Base-by-base conservation (phyloP, 1,140 invertebrate genomes). In the Agrypnia vestita region DNA sequence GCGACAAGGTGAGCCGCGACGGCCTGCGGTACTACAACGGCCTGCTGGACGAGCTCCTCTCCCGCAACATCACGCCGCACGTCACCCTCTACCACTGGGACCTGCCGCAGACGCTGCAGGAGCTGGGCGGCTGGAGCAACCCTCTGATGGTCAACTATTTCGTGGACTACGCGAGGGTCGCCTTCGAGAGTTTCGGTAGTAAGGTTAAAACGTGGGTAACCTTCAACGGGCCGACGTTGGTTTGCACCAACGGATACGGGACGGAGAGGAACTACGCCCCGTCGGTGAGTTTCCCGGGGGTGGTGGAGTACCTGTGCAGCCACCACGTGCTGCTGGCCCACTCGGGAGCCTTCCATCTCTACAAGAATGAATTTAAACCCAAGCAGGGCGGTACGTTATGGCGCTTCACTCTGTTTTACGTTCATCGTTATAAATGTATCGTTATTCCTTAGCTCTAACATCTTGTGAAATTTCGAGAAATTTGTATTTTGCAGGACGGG, bases 1-100 rank as follows among this genome's bases (percentile, higher is more conserved):
- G 67, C 3, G 79, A 83, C 43, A 78, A 77, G 49, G 51, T 82
- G 6, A 84, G 77, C 61, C 43, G 80, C 25, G 64, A 73, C n/a
- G 84, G 84, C 3, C 56, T 84, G 1, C n/a, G 86, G n/a, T 92
- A 92, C 84, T 94, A 94, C 79, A 89, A 90, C 51, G 84, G 88
- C 25, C 77, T 94, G 0, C 90, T 93, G 47, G 84, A 92, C 75
- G 89, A 90, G 80, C 83, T 94, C 0, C 51, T 86, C 15, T 84
- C 80, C 10, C 87, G 90, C 67, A 84, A 84, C 12, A 91, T 92
- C 47, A 81, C 87, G 43, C 82, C 84, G n/a, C 59, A 81, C 17
- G 79, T 84, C 0, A 85, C 85, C n/a, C 56, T 86, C 11, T 85
- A 84, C 80, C 85, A 85, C 56, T 85, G 83, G 83, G 85, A 85